phyloP scores from a whole-genome alignment of 2,888 invertebrate genomes.

The Synergus umbraculus region DNA sequence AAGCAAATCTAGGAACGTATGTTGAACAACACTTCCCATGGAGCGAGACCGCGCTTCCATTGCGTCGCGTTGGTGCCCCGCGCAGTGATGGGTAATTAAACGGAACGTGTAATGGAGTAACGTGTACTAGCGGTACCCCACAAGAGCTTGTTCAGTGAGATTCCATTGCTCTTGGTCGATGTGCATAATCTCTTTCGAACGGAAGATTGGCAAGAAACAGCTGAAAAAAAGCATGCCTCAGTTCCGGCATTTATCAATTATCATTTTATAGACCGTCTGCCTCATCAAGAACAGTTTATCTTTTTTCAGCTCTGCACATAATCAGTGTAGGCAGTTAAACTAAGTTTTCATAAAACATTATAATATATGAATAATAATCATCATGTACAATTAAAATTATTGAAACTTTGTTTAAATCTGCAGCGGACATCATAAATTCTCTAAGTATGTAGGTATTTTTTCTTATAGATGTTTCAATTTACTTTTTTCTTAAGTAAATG shows the following conservation, averaged over 20 bases:
- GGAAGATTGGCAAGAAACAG: constrained; percentile 46
- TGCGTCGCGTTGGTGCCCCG: constrained; percentile 25
- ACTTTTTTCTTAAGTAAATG: neutral
- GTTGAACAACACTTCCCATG: constrained; percentile 33
- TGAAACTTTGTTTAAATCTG: neutral
- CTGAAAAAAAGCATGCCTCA: too few species aligned
- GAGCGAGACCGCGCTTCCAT: constrained; percentile 31
- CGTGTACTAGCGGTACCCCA: constrained; percentile 64
- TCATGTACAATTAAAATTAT: too few species aligned
- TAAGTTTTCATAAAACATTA: too few species aligned
- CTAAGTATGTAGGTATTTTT: neutral
- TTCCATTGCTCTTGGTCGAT: constrained; percentile 66
- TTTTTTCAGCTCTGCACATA: too few species aligned
- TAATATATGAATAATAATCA: too few species aligned
- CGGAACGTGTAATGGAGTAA: constrained; percentile 68
- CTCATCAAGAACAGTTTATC: too few species aligned
- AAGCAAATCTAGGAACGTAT: constrained; percentile 11
- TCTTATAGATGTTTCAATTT: neutral
- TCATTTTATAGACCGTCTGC: too few species aligned
- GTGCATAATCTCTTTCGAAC: constrained; percentile 56
- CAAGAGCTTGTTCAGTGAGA: constrained; percentile 68
- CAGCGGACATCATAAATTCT: neutral
- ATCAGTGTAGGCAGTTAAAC: too few species aligned
- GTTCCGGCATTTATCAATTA: too few species aligned
- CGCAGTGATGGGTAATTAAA: constrained; percentile 62